Evolutionary conservation across 2,888 invertebrate species (phyloP).

Genomic region (Tenthredo livida): DNA sequence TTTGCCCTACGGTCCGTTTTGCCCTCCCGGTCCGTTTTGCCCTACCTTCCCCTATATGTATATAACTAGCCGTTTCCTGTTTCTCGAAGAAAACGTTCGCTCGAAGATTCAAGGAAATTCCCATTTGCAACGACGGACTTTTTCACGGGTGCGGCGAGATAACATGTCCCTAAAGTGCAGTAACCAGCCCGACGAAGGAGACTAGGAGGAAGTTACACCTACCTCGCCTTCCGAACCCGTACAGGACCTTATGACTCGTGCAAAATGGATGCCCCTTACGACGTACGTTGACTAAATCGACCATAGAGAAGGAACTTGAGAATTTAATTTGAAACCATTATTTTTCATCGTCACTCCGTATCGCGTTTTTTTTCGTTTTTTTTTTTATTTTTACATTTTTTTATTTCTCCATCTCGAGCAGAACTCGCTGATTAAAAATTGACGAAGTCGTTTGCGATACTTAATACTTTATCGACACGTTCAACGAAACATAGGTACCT

Average conservation of each 20-base stretch:
- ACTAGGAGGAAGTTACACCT: slow-evolving; percentile 55
- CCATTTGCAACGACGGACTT: slow-evolving; percentile 40
- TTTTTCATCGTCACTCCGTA: slow-evolving; percentile 32
- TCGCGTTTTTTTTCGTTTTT: neutral
- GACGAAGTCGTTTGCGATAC: neutral
- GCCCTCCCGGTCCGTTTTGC: too few species aligned
- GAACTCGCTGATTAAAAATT: slow-evolving; percentile 5
- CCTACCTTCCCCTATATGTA: too few species aligned
- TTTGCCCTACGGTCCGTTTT: too few species aligned
- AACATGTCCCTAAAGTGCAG: slow-evolving; percentile 76
- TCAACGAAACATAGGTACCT: too few species aligned
- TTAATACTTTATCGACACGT: neutral
- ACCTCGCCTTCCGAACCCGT: slow-evolving; percentile 60
- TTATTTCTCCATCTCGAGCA: neutral
- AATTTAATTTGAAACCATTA: slow-evolving; percentile 49
- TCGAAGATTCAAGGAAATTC: slow-evolving; percentile 46
- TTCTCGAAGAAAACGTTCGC: slow-evolving; percentile 31
- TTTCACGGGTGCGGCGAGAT: slow-evolving; percentile 59
- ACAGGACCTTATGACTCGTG: slow-evolving; percentile 73
- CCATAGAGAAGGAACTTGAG: slow-evolving; percentile 34
- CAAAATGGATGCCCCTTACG: slow-evolving; percentile 72
- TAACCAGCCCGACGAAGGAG: slow-evolving; percentile 71
- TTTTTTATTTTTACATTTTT: neutral
- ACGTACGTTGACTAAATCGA: slow-evolving; percentile 46
- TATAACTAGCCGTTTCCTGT: slow-evolving; percentile 37